These are phyloP conservation scores for Conus ventricosus DNA, from an alignment of 1,140 invertebrate genomes.

Conservation along the genomic window DNA sequence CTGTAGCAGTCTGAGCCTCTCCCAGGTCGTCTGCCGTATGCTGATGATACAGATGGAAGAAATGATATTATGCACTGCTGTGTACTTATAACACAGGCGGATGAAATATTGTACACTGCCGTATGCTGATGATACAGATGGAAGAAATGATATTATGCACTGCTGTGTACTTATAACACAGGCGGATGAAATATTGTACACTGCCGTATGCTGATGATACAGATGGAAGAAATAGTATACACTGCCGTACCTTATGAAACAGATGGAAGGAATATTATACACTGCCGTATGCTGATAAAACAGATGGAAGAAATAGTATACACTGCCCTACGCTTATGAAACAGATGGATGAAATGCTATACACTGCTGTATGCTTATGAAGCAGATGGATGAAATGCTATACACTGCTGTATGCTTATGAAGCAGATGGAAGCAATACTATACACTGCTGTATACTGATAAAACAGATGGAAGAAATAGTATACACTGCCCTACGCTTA, in stretches of 20 bases:
- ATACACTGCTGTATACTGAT: too few relatives aligned
- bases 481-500: too few relatives aligned
- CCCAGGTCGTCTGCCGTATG: slow-evolving; percentile 70
- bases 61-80: background rate
- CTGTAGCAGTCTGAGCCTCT: slow-evolving; percentile 80
- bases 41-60: background rate
- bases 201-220: slow-evolving; percentile 46
- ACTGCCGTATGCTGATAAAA: too few relatives aligned
- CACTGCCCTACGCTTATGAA: too few relatives aligned
- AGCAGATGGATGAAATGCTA: too few relatives aligned
- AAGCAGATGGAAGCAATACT: too few relatives aligned
- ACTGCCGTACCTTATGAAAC: background rate
- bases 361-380: too few relatives aligned
- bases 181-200: background rate
- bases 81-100: slow-evolving; percentile 36
- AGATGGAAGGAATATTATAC: background rate
- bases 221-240: background rate
- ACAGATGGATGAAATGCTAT: too few relatives aligned
- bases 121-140: slow-evolving; percentile 38
- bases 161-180: slow-evolving; percentile 43
- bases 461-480: too few relatives aligned
- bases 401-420: too few relatives aligned
- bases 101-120: slow-evolving; percentile 14
- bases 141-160: background rate
- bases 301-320: too few relatives aligned